Evolutionary conservation across 64 coral and sea anemone genomes (phyloP).

Genomic region (Porites lutea): DNA sequence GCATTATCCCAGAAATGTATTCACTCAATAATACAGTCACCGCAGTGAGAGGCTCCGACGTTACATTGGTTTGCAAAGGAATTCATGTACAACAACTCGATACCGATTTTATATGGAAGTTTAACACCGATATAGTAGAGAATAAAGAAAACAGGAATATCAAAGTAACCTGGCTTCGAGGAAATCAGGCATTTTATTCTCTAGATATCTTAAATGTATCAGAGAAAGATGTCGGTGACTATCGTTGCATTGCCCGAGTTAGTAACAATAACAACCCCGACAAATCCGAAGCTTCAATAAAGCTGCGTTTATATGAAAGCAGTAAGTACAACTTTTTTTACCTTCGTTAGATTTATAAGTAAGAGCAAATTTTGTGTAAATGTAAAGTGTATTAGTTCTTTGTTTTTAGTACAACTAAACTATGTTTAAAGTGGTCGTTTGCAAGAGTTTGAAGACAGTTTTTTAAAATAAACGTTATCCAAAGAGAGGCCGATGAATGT

Average conservation of each 20-base stretch:
- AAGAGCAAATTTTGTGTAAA: no score
- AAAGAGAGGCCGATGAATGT: no score
- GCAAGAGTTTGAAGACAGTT: no score
- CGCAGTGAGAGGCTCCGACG: background rate
- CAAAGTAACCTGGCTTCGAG: background rate
- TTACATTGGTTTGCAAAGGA: background rate
- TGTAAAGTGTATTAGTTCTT: no score
- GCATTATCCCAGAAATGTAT: background rate
- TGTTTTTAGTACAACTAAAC: no score
- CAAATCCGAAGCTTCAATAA: background rate
- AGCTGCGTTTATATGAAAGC: background rate
- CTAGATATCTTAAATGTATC: constrained; percentile 9
- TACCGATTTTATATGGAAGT: background rate
- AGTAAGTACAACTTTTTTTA: background rate
- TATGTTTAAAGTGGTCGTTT: no score
- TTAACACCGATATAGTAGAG: background rate
- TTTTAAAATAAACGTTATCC: no score
- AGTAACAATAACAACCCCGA: rapidly evolving
- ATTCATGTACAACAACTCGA: background rate
- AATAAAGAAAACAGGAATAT: background rate
- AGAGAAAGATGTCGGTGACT: constrained; percentile 1
- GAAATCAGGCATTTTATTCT: background rate
- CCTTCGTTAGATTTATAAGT: no score
- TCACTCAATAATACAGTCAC: background rate
- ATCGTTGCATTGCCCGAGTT: background rate